Evolutionary conservation across 2,888 invertebrate species (phyloP).

Genomic region (Folsomia candida): DNA sequence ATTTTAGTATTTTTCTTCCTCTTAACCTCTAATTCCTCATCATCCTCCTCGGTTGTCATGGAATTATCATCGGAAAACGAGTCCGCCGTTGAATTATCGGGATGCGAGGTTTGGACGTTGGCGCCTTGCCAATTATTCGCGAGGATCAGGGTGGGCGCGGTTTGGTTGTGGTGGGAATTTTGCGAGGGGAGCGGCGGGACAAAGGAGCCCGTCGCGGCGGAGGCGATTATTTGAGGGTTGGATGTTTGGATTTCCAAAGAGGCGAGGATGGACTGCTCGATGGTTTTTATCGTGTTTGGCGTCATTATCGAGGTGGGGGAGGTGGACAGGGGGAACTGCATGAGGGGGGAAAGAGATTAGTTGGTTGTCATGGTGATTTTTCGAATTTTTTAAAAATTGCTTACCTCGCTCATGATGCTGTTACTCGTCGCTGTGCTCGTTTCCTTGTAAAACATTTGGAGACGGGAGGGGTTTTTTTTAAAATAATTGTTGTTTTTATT

Average conservation of each 20-base stretch:
- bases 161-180: background rate
- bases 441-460: background rate
- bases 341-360: background rate
- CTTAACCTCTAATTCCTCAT: constrained; percentile 4
- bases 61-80: background rate
- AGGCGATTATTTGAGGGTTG: constrained; percentile 6
- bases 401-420: constrained; percentile 3
- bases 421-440: background rate
- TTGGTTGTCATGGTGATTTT: background rate
- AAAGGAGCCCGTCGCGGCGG: constrained; percentile 27
- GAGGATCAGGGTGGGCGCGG: constrained; percentile 18
- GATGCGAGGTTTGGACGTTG: constrained; percentile 23
- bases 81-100: background rate
- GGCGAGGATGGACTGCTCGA: constrained; percentile 38
- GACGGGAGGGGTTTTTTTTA: too few relatives aligned
- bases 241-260: constrained; percentile 6
- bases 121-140: constrained; percentile 46
- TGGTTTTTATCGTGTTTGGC: constrained; percentile 35
- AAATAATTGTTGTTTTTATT: too few relatives aligned
- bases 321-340: background rate
- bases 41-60: constrained; percentile 12
- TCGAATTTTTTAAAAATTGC: too few relatives aligned
- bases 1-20: background rate
- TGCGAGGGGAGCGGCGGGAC: constrained; percentile 35
- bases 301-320: constrained; percentile 23